A percentile compares a stretch with the other conserved stretches of the same genome.
Conservation (phyloP, 2,113 vertebrate species). For the Pygoscelis antarcticus region DNA sequence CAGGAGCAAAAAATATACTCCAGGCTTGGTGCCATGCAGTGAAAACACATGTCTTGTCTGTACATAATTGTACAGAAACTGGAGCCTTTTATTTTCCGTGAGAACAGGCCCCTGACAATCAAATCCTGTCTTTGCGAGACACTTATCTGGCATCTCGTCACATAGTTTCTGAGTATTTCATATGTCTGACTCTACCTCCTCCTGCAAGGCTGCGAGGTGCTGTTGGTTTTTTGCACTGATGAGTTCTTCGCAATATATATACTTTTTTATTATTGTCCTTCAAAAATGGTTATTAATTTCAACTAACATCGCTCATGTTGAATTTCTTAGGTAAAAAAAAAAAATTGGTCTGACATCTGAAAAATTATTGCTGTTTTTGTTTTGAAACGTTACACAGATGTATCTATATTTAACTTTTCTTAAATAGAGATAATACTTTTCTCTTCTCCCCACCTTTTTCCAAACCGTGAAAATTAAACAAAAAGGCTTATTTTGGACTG, state of each 20-base stretch:
- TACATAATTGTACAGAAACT: constrained; percentile 59
- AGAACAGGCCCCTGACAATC: constrained; percentile 50
- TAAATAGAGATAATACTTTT: background rate
- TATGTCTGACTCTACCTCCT: constrained; percentile 10
- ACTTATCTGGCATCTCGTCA: constrained; percentile 24
- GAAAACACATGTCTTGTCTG: constrained; percentile 66
- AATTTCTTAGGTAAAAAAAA: background rate
- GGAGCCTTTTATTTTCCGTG: constrained; percentile 51
- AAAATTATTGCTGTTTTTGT: background rate
- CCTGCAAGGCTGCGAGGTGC: background rate
- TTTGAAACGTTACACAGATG: background rate
- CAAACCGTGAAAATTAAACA: background rate
- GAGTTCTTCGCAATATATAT: background rate
- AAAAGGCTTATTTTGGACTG: constrained; percentile 18
- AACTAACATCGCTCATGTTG: background rate
- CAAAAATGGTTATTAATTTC: background rate
- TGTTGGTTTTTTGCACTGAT: background rate
- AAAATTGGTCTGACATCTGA: background rate
- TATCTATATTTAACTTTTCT: background rate
- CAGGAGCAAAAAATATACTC: constrained; percentile 57
- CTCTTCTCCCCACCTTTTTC: background rate
- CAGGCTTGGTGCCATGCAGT: constrained; percentile 60
- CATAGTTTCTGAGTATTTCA: constrained; percentile 19
- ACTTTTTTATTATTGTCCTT: background rate
- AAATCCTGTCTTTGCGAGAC: constrained; percentile 41